Conservation (phyloP, 2,888 invertebrate genomes). For the Philonicus albiceps region DNA sequence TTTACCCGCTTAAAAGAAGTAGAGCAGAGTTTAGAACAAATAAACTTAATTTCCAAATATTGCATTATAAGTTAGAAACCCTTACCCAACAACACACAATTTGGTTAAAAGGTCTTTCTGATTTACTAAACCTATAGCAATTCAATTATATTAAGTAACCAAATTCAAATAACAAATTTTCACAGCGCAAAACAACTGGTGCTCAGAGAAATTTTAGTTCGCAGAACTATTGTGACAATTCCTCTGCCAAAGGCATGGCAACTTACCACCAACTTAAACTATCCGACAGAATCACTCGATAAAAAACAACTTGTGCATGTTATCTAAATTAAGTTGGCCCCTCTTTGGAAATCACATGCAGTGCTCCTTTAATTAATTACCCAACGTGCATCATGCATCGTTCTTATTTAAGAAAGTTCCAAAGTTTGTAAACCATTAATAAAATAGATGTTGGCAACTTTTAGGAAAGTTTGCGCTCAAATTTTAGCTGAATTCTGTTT, state of each 20-base stretch:
- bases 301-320: neutral
- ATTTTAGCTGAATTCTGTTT: neutral
- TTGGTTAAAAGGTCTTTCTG: neutral
- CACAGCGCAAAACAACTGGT: neutral
- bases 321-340: neutral
- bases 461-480: neutral
- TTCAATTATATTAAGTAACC: neutral
- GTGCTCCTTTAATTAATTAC: slow-evolving; percentile 17
- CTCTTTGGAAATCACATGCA: slow-evolving; percentile 7
- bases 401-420: neutral
- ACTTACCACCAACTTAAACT: neutral
- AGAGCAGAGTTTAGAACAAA: neutral
- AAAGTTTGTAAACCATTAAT: slow-evolving; percentile 18
- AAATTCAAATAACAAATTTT: neutral
- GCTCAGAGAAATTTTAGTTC: neutral
- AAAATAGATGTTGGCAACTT: slow-evolving; percentile 5
- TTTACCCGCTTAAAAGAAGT: too few relatives aligned
- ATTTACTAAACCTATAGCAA: neutral
- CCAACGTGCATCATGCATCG: slow-evolving; percentile 10
- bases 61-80: neutral
- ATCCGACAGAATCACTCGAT: neutral
- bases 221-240: neutral
- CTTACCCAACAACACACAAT: neutral
- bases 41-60: neutral
- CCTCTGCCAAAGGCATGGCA: neutral